Evolutionary conservation across 2,888 invertebrate genomes (phyloP), one percentile per base, ranked within the genome.

Genomic region (Athripsodes cinereus): DNA sequence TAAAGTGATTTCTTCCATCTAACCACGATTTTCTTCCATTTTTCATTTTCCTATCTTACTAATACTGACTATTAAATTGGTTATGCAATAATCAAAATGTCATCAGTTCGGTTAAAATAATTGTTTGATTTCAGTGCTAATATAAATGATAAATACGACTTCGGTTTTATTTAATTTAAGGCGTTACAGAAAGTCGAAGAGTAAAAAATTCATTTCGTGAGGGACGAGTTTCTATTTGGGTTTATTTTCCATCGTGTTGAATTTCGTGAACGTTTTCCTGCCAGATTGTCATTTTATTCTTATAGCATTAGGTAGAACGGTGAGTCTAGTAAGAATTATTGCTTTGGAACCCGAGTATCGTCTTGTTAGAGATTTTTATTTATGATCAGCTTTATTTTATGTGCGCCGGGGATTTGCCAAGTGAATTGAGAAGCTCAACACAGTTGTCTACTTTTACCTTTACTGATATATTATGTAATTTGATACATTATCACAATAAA

Each of bases 371-470:
- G 75, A 70, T 76, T 73, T 74, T 78, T 79, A 79, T 79, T 79
- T 79, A 79, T 78, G 76, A 66, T 72, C 72, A 75, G 78, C 78
- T 79, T 78, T 79, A 78, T 77, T 78, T 78, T 78, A 78, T 78
- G 73, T 68, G 73, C 72, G 69, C 68, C 67, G 68, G 69, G 70
- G 70, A 60, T 61, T 61, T 53, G 55, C 58, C 62, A 55, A 61
- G 64, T 64, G 62, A 62, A 64, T 64, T 64, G 64, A 63, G 58
- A 61, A 61, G 63, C 58, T 58, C 54, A 51, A 49, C 56, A 22
- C 51, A 13, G 22, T 26, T 34, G 55, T 21, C 22, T 19, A 20
- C n/a, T 47, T 50, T 46, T 46, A 56, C 56, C 44, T 56, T 56
- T 51, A 44, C 13, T n/a, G 20, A n/a, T 53, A 18, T 22, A 40